Evolutionary conservation across 2,888 invertebrate genomes (phyloP).

Genomic region (Morpho achilles): DNA sequence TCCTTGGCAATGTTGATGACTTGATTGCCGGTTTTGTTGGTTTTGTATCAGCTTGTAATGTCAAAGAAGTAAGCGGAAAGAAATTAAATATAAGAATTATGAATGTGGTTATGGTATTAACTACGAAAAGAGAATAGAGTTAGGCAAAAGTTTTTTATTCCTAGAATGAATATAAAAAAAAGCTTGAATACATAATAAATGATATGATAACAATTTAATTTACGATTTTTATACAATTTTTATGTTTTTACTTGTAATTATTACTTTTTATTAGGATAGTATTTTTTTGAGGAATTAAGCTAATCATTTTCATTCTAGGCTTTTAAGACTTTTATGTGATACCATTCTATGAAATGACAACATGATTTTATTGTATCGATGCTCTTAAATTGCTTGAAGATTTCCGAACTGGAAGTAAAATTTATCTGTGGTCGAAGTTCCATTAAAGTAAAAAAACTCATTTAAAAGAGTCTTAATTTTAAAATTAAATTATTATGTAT

Average conservation of each 20-base stretch:
- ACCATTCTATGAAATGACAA: constrained; percentile 6
- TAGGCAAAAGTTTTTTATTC: constrained; percentile 11
- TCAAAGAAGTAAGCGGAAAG: constrained; percentile 79
- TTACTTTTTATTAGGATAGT: too few relatives aligned
- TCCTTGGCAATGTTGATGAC: constrained; percentile 96
- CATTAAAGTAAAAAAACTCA: too few relatives aligned
- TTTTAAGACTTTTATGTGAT: constrained; percentile 3
- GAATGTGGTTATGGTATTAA: constrained; percentile 52
- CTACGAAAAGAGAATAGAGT: constrained; percentile 45
- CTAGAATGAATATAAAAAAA: constrained; percentile 18
- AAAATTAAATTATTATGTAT: too few relatives aligned
- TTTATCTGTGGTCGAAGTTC: too few relatives aligned
- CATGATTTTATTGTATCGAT: constrained; percentile 1
- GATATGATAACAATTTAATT: too few relatives aligned
- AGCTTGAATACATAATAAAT: not conserved
- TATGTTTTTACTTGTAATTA: too few relatives aligned
- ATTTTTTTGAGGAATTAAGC: too few relatives aligned
- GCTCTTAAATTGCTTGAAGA: too few relatives aligned
- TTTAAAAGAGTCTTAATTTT: too few relatives aligned
- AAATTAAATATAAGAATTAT: constrained; percentile 74
- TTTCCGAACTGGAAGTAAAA: too few relatives aligned
- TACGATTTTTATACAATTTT: too few relatives aligned
- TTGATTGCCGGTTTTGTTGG: constrained; percentile 98
- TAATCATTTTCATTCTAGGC: constrained; percentile 17
- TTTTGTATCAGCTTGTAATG: constrained; percentile 91